Evolutionary conservation across 2,797 vertebrate genomes (phyloP).

Genomic region (Luscinia luscinia): DNA sequence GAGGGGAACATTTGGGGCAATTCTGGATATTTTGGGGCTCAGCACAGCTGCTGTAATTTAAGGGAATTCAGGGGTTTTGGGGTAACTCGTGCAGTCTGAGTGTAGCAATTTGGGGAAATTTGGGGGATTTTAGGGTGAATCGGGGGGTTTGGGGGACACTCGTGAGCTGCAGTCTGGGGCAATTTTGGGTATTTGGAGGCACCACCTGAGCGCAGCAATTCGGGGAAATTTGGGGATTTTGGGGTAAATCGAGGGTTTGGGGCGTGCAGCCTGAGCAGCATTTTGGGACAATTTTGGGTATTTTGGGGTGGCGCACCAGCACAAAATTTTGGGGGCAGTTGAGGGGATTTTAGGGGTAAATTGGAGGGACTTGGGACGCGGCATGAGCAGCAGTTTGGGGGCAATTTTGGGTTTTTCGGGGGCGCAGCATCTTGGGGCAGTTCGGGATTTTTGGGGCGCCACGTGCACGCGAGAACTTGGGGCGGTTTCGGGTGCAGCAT

Average conservation of each 20-base stretch:
- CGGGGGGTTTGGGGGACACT: fast-evolving
- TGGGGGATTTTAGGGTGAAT: neutral
- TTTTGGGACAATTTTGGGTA: neutral
- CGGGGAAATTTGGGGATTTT: neutral
- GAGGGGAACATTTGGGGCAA: neutral
- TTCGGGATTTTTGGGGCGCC: fast-evolving
- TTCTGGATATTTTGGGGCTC: neutral
- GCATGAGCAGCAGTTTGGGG: neutral
- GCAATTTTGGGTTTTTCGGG: neutral
- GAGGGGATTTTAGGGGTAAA: neutral
- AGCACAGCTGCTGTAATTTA: neutral
- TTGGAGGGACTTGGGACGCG: fast-evolving
- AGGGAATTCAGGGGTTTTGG: neutral
- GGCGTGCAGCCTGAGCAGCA: neutral
- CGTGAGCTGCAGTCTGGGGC: neutral
- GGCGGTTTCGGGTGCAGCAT: neutral
- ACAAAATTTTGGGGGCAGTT: neutral
- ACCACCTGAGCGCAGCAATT: fast-evolving
- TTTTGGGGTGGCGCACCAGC: neutral
- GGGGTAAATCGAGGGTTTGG: neutral
- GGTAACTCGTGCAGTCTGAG: neutral
- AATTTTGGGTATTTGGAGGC: neutral
- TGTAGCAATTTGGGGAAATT: neutral
- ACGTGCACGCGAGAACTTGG: fast-evolving
- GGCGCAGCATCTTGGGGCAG: neutral